Conservation (phyloP, 2,113 vertebrate genomes). For the Strigops habroptila region DNA sequence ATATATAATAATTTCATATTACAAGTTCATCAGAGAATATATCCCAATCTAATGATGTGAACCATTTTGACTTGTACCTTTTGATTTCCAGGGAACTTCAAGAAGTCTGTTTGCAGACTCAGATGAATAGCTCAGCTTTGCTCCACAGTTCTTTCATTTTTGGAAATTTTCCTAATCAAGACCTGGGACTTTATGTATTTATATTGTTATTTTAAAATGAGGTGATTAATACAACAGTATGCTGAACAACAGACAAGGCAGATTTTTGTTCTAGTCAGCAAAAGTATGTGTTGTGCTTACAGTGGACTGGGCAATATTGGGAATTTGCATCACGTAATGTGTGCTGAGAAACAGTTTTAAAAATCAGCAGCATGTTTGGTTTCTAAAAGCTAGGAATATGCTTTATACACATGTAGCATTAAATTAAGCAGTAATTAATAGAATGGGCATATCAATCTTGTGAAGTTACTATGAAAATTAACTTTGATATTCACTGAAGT, state of each 20-base stretch:
- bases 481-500: too few species aligned
- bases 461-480: neutral
- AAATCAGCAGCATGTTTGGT: neutral
- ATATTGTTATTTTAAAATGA: neutral
- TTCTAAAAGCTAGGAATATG: neutral
- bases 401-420: neutral
- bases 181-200: neutral
- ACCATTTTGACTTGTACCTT: neutral
- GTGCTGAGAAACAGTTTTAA: neutral
- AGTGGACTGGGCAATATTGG: neutral
- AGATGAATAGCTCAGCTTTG: neutral
- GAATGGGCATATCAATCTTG: rapidly evolving
- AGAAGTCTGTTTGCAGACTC: neutral
- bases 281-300: neutral
- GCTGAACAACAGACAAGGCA: neutral
- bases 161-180: neutral
- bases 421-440: neutral
- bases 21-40: neutral
- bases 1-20: too few species aligned
- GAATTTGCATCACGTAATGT: neutral
- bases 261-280: neutral
- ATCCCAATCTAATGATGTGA: neutral
- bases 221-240: neutral
- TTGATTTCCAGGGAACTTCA: neutral
- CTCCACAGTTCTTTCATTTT: neutral